Base-by-base conservation (phyloP, 2,797 vertebrate species). In the Syngnathus rostellatus region DNA sequence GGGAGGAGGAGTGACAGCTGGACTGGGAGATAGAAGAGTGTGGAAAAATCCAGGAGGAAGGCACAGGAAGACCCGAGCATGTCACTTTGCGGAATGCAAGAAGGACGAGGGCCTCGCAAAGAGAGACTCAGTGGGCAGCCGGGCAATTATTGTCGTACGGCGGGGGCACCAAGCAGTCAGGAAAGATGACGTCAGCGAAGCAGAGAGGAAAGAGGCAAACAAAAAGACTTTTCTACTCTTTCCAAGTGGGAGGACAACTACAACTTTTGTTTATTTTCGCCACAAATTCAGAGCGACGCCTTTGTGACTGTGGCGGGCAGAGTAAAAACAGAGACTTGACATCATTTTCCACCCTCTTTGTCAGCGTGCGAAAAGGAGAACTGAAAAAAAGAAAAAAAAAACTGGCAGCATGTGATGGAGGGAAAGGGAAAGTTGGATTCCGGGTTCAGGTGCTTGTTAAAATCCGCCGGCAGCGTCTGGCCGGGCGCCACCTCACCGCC, bases 1-100 rank as follows among this genome's bases (percentile, higher is more conserved):
- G 70, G 60, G 66, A 76, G 78, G 77, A 81, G 76, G 74, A 81
- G 80, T 79, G 71, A 83, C 83, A 84, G 80, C 80, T 81, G 84
- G 76, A 72, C 80, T 59, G 45, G 65, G 43, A 82, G 75, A 77
- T 83, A 61, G 39, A 61, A 61, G 39, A 61, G 72, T 69, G 73
- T 85, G 86, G 81, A 87, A 89, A 87, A 86, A 75, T 80, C 76
- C 66, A 58, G 48, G 85, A 85, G 86, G 48, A 85, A 86, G 77
- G 78, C 81, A 86, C 86, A 85, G 88, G 87, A 84, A 81, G 81
- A 70, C 78, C 71, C 64, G 74, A 74, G 76, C 82, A 81, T 75
- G 39, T 17, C 40, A 25, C 39, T 11, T 11, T 8, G 41, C 45
- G 16, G 23, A 21, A 46, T 14, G n/a, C 17, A 31, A 46, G 11